A percentile compares a stretch with the other conserved stretches of the same genome.
Conservation (phyloP, 2,113 vertebrate genomes). For the Perognathus longimembris region DNA sequence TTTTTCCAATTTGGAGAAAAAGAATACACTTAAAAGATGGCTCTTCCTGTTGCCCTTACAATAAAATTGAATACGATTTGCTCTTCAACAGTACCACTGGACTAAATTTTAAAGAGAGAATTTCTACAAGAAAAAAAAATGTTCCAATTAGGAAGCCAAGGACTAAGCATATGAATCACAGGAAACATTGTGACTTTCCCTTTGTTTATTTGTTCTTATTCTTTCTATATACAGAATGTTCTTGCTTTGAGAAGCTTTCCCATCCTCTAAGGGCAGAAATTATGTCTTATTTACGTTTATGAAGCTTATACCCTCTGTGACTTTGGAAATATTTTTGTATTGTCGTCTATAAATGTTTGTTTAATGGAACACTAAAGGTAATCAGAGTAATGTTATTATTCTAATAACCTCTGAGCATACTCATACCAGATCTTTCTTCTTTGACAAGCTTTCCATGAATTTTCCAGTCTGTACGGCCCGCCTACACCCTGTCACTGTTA, state of each 20-base stretch:
- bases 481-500: not conserved
- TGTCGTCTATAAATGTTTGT: not conserved
- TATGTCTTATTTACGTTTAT: not conserved
- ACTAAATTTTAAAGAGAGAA: not conserved
- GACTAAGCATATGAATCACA: rapidly evolving
- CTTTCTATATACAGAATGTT: not conserved
- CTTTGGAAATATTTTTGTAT: not conserved
- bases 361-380: not conserved
- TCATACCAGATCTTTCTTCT: not conserved
- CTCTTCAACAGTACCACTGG: not conserved
- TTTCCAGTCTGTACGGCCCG: not conserved
- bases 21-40: not conserved
- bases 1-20: not conserved
- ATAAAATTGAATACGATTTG: not conserved
- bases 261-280: not conserved
- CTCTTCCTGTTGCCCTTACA: not conserved
- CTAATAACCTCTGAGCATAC: not conserved
- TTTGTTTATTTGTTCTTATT: not conserved
- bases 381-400: not conserved
- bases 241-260: not conserved
- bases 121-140: not conserved
- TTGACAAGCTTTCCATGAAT: not conserved
- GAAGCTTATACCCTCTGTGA: not conserved
- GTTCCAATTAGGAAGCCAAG: not conserved
- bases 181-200: rapidly evolving